Percentiles rank a stretch among this genome's conserved stretches.
Conservation (phyloP, 1,140 invertebrate species). For the Cydia fagiglandana region DNA sequence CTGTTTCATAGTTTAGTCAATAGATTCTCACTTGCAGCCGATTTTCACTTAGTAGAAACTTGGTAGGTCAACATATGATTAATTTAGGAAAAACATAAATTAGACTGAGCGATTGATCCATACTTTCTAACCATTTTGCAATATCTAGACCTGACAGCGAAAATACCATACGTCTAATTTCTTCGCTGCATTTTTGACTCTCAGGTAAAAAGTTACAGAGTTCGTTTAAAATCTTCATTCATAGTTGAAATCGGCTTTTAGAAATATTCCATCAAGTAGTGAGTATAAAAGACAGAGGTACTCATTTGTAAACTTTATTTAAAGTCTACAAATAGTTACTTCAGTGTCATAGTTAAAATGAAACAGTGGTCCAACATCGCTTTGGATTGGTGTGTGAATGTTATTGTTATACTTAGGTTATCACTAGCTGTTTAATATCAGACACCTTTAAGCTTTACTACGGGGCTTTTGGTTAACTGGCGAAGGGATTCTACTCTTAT, state of each 20-base stretch:
- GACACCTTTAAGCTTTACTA: conserved; percentile 24
- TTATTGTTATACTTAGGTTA: conserved; percentile 20
- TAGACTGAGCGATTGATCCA: no score
- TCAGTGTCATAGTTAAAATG: background rate
- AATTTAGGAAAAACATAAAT: no score
- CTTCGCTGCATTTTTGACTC: no score
- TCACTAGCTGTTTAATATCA: conserved; percentile 21
- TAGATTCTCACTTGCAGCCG: no score
- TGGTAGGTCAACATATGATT: no score
- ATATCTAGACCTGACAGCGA: no score
- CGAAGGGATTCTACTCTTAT: background rate
- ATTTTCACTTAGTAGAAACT: no score
- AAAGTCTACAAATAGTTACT: background rate
- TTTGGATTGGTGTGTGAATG: conserved; percentile 23
- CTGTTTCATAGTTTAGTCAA: conserved; percentile 6
- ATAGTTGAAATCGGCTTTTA: background rate
- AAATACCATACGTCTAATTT: no score
- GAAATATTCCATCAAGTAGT: background rate
- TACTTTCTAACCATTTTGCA: no score
- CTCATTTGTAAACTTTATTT: background rate
- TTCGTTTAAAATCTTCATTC: no score
- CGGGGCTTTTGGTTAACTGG: background rate
- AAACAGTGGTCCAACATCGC: conserved; percentile 25
- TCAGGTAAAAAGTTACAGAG: no score
- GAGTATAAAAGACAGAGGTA: background rate